Evolutionary conservation across 2,797 vertebrate genomes (phyloP).

Genomic region (Balearica regulorum): DNA sequence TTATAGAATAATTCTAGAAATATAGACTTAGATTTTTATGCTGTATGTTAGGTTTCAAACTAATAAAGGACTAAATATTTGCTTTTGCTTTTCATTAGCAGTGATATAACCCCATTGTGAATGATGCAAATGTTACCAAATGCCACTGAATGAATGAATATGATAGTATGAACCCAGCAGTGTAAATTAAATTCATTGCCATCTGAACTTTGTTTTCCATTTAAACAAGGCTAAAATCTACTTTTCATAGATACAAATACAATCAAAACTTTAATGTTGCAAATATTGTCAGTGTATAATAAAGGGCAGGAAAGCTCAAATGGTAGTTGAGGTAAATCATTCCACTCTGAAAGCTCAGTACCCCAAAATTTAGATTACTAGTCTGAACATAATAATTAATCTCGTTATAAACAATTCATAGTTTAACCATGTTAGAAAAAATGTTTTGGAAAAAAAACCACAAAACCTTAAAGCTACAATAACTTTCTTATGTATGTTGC

Average conservation of each 20-base stretch:
- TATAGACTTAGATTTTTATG: not conserved
- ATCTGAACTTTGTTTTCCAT: constrained; percentile 10
- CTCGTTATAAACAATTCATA: not conserved
- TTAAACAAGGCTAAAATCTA: constrained; percentile 2
- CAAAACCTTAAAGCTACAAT: not conserved
- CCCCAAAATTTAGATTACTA: not conserved
- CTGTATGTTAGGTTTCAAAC: not conserved
- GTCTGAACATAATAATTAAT: not conserved
- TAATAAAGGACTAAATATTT: not conserved
- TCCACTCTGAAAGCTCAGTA: not conserved
- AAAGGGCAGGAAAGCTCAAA: not conserved
- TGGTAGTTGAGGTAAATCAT: not conserved
- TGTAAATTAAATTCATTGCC: not conserved
- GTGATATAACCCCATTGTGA: not conserved
- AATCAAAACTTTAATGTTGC: not conserved
- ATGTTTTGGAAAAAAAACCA: not conserved
- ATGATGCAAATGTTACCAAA: constrained; percentile 1
- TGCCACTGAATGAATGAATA: not conserved
- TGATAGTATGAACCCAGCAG: not conserved
- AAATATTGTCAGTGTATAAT: not conserved
- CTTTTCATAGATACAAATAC: not conserved
- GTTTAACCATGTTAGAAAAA: not conserved
- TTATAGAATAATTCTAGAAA: not conserved
- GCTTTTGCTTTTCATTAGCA: not conserved
- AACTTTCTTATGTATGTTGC: not conserved